Evolutionary conservation across 37 sponge, comb jelly and placozoan genomes (phyloP).

Genomic region (Eunapius fragilis): DNA sequence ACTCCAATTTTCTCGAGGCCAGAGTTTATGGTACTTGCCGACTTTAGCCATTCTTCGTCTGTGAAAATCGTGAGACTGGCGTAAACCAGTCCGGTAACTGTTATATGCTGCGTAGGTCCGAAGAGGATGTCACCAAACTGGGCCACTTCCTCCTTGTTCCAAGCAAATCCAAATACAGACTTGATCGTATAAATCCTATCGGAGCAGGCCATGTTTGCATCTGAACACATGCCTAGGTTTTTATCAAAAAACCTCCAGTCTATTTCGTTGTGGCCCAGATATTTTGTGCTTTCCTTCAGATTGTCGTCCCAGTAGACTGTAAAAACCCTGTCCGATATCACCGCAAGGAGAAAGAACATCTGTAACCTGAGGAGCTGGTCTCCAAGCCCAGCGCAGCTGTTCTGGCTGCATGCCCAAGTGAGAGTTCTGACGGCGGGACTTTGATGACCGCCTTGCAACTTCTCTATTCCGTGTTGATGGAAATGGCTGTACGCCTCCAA

Average conservation of each 20-base stretch:
- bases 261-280: constrained; percentile 28
- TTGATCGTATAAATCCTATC: not conserved
- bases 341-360: constrained; percentile 14
- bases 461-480: not conserved
- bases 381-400: constrained; percentile 32
- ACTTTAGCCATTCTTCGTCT: not conserved
- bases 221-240: not conserved
- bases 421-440: constrained; percentile 23
- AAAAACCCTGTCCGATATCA: constrained; percentile 27
- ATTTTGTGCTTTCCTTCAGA: not conserved
- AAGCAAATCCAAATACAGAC: constrained; percentile 15
- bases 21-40: not conserved
- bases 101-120: not conserved
- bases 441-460: not conserved
- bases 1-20: constrained; percentile 17
- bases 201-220: not conserved
- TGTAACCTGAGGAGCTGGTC: constrained; percentile 31
- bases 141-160: constrained; percentile 14
- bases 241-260: constrained; percentile 25
- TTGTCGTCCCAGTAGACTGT: constrained; percentile 28
- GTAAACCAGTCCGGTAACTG: not conserved
- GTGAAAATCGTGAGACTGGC: not conserved
- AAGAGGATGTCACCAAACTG: constrained; percentile 13
- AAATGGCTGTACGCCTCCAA: not conserved
- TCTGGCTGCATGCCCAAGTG: constrained; percentile 30